Evolutionary conservation across 1,140 invertebrate genomes (phyloP).

Genomic region (Pseudomyrmex pallidus): DNA sequence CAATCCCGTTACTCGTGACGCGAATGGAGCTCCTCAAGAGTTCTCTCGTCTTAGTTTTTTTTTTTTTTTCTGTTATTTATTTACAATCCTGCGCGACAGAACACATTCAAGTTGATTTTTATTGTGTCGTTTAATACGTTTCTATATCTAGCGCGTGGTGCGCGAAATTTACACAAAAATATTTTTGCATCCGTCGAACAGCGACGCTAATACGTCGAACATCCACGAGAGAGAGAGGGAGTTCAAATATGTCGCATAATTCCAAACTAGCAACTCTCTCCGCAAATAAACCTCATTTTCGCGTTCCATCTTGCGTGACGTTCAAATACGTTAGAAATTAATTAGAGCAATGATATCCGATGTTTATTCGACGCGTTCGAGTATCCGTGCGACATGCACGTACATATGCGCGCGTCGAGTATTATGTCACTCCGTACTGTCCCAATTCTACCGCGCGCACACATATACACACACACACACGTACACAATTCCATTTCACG

Average conservation of each 20-base stretch:
- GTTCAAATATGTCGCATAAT: neutral
- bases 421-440: neutral
- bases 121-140: neutral
- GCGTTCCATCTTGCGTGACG: neutral
- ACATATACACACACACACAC: neutral
- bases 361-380: constrained; percentile 5
- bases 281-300: neutral
- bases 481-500: neutral
- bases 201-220: neutral
- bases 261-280: no score
- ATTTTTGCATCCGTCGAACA: neutral
- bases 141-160: neutral
- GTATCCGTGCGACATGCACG: neutral
- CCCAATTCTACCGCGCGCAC: neutral
- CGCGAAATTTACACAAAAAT: neutral
- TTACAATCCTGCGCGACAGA: neutral
- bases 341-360: constrained; percentile 28
- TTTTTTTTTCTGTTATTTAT: neutral
- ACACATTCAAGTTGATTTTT: no score
- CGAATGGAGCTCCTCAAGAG: neutral
- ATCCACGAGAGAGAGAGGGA: neutral
- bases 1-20: neutral
- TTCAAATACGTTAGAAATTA: neutral
- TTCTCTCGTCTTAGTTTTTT: neutral
- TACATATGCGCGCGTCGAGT: neutral